Conservation (phyloP, 2,888 invertebrate species). For the Dusona sp. region DNA sequence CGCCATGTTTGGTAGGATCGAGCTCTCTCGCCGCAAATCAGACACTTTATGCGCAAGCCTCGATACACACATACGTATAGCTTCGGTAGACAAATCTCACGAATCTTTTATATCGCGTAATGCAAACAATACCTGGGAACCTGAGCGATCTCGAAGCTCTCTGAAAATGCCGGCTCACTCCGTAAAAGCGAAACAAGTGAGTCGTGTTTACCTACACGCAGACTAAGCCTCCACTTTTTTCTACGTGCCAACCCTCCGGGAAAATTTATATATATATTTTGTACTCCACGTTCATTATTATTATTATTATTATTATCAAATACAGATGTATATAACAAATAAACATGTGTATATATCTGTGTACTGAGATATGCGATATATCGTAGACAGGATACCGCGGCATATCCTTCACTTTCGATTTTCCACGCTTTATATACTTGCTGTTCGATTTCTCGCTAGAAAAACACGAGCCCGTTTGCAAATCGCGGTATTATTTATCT, state of each 20-base stretch:
- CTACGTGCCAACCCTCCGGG: conserved; percentile 5
- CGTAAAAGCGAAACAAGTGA: conserved; percentile 42
- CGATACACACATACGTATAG: conserved; percentile 11
- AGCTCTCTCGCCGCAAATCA: conserved; percentile 1
- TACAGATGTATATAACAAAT: not conserved
- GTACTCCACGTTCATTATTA: not conserved
- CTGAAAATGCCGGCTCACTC: conserved; percentile 17
- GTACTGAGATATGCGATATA: not conserved
- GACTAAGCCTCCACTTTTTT: not conserved
- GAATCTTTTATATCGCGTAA: conserved; percentile 69
- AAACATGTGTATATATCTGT: conserved; percentile 1
- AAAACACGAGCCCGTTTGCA: conserved; percentile 24
- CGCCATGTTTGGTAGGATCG: conserved; percentile 57
- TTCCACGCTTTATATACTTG: conserved; percentile 46
- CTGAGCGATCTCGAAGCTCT: conserved; percentile 35
- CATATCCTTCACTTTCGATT: conserved; percentile 72
- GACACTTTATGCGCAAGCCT: conserved; percentile 27
- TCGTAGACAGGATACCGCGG: conserved; percentile 65
- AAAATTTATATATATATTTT: not conserved
- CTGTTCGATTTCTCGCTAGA: conserved; percentile 42
- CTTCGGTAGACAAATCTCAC: conserved; percentile 68
- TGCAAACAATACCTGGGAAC: conserved; percentile 73
- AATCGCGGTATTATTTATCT: conserved; percentile 6
- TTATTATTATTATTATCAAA: not conserved
- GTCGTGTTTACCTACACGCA: conserved; percentile 1